Base-by-base conservation (phyloP, 2,888 invertebrate genomes). In the Caenorhabditis sp. region DNA sequence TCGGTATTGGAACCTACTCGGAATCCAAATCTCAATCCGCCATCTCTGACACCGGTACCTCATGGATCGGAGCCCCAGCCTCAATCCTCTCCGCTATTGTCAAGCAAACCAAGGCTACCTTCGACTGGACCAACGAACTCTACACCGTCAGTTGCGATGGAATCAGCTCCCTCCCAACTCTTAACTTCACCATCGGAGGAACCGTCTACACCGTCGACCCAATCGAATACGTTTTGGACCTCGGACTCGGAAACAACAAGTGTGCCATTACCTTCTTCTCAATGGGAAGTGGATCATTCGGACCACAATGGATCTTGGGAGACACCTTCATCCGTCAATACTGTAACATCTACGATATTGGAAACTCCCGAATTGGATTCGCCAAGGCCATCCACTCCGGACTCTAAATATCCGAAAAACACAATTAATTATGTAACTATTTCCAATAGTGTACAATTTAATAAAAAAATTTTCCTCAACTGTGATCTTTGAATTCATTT, bases 1-100 rank as follows among this genome's bases (percentile, higher is more conserved):
- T 81, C 78, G 36, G 74, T 64, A 71, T 80, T 63, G 83, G 83
- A 77, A 57, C 76, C 14, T 81, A 63, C 79, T 70, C 74, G 2
- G 78, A 73, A 63, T 25, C 38, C 65, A 73, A 68, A 63, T 68
- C 65, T 59, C 68, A 73, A 27, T 68, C 68, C 59, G 84, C 75
- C 58, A 84, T 84, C 76, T 84, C 84, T 49, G 83, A 84, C 72
- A 84, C 84, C 57, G 84, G 84, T 50, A 80, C 82, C 50, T 82
- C 82, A 25, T 80, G 78, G 77, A 68, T 83, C 71, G 82, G 80
- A 66, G 77, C 78, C 53, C 78, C 78, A 17, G 50, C 38, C 57
- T 60, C 62, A 25, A 57, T 83, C 59, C 31, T 77, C 69, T 53
- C 54, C 43, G 62, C 58, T 53, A 56, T 83, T 68, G 76, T 78